Base-by-base conservation (phyloP, 2,888 invertebrate genomes). In the Cloeon dipterum region DNA sequence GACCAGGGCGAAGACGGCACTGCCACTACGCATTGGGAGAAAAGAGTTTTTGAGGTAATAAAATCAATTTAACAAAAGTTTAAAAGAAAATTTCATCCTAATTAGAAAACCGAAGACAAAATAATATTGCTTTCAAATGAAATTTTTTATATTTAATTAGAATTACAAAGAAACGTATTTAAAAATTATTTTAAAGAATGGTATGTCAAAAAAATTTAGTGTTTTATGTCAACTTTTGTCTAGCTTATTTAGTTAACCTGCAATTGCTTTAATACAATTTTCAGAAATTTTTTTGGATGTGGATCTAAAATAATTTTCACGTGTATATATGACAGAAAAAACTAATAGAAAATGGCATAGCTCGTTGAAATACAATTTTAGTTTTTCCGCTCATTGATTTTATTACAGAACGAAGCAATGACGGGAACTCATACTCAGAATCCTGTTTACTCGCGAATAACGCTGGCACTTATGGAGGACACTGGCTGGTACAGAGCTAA, bases 1-100 rank as follows among this genome's bases (percentile, higher is more conserved):
- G 91, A 98, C 59, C 96, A 98, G 59, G 96, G 96, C 0, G 89
- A 88, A 13, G 89, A 94, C 46, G 98, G 98, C 1, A 98, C 98
- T 0, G 79, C 85, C 0, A 61, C 94, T 32, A 96, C 96, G 0
- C 98, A 99, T 53, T 98, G 96, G 96, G 98, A 99, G 58, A 99
- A 99, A 53, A 61, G 98, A 38, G 74, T 96, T 2, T 89, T 96
- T 54, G 98, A 98, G 70, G 91, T 89, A 50, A 54, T 52, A n/a
- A n/a, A n/a, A n/a, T n/a, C n/a, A n/a, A n/a, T n/a, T n/a, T n/a
- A n/a, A n/a, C n/a, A n/a, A n/a, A n/a, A n/a, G n/a, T n/a, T n/a
- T n/a, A n/a, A n/a, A n/a, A n/a, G n/a, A n/a, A n/a, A n/a, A n/a
- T n/a, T n/a, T n/a, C n/a, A n/a, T n/a, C n/a, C n/a, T n/a, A n/a